phyloP scores from a whole-genome alignment of 2,113 vertebrate species.

The Dendrocopos noguchii region DNA sequence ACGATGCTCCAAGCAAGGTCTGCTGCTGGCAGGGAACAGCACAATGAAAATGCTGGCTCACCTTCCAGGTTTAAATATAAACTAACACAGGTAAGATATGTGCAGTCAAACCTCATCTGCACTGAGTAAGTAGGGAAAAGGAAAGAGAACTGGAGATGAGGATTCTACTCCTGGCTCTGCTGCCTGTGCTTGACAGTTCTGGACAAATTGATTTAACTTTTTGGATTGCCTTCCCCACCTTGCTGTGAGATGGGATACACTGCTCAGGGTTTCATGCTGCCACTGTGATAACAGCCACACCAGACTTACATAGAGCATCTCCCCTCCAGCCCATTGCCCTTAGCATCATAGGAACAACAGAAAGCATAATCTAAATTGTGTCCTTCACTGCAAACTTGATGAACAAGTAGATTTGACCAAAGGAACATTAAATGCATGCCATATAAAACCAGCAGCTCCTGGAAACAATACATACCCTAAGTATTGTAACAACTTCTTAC shows the following conservation, averaged over 20 bases:
- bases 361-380: neutral
- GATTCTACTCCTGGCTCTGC: neutral
- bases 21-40: neutral
- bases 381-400: neutral
- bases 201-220: neutral
- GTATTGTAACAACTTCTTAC: constrained; percentile 84
- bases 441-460: neutral
- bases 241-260: neutral
- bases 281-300: neutral
- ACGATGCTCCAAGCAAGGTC: neutral
- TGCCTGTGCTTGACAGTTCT: neutral
- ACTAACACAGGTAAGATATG: neutral
- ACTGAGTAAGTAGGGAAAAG: neutral
- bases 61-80: neutral
- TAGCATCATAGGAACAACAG: neutral
- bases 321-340: neutral
- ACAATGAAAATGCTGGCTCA: neutral
- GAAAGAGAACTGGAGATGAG: neutral
- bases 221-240: neutral
- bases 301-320: neutral
- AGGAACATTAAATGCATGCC: neutral
- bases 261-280: neutral
- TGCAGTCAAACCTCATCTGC: neutral
- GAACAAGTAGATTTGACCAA: neutral
- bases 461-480: constrained; percentile 82